Conservation (phyloP, 2,888 invertebrate genomes). For the Matsumyia berberina region DNA sequence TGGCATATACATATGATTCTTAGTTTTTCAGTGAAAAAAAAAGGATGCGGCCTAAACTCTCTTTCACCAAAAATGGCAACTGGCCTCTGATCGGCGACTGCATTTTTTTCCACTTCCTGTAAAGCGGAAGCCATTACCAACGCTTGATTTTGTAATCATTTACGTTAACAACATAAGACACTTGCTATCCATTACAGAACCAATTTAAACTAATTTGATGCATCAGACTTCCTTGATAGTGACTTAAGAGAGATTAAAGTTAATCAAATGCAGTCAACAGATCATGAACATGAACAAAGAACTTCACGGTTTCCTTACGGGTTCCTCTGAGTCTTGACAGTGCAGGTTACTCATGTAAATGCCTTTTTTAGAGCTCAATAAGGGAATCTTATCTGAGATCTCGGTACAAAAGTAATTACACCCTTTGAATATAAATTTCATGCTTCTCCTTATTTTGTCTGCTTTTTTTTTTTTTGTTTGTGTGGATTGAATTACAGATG, state of each 20-base stretch:
- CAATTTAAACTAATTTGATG: background rate
- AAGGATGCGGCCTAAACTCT: no score
- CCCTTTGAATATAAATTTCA: slow-evolving; percentile 66
- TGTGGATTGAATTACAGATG: slow-evolving; percentile 65
- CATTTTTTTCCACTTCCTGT: no score
- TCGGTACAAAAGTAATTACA: slow-evolving; percentile 62
- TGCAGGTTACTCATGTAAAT: background rate
- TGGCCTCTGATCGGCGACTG: no score
- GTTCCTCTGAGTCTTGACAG: background rate
- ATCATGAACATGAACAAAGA: slow-evolving; percentile 13
- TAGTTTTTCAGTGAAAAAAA: no score
- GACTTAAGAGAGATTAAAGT: slow-evolving; percentile 18
- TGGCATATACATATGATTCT: no score
- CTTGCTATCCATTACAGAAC: background rate
- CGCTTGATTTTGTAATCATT: background rate
- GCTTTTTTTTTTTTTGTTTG: slow-evolving; percentile 11
- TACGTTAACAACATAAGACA: background rate
- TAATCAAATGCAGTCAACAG: slow-evolving; percentile 38
- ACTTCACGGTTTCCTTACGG: background rate
- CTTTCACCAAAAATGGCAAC: no score
- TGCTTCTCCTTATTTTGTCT: slow-evolving; percentile 36
- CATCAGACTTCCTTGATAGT: background rate
- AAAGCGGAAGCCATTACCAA: background rate
- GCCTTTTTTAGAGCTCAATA: slow-evolving; percentile 13
- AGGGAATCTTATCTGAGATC: slow-evolving; percentile 58